A percentile compares a stretch with the other conserved stretches of the same genome.
phyloP scores from a whole-genome alignment of 2,797 vertebrate species.

The Menidia menidia region DNA sequence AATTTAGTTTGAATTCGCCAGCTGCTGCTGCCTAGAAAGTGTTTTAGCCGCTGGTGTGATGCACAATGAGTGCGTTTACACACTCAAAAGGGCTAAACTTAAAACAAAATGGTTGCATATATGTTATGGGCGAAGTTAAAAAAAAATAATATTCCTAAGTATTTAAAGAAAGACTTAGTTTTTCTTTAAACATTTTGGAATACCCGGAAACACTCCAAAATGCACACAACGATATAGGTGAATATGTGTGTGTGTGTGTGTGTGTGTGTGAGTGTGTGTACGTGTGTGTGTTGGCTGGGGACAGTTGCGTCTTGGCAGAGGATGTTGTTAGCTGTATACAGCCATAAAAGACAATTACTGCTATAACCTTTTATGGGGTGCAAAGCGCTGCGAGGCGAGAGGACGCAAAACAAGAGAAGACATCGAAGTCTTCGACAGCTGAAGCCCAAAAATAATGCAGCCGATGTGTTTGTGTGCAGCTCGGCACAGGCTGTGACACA shows the following conservation, averaged over 20 bases:
- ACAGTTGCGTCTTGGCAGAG: constrained; percentile 83
- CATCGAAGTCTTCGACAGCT: constrained; percentile 71
- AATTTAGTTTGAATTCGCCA: neutral
- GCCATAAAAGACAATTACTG: constrained; percentile 97
- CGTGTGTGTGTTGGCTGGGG: constrained; percentile 53
- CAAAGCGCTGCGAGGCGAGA: constrained; percentile 89
- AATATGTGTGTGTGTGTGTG: constrained; percentile 18
- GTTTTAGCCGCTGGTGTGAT: neutral
- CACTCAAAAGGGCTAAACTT: too few relatives aligned
- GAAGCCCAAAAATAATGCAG: constrained; percentile 72
- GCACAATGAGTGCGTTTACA: too few relatives aligned
- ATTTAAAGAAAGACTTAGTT: neutral
- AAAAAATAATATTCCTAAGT: too few relatives aligned
- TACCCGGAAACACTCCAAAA: neutral
- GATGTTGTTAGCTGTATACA: constrained; percentile 86
- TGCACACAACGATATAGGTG: neutral
- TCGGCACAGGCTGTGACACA: constrained; percentile 48
- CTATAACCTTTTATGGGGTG: constrained; percentile 97
- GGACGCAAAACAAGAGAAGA: constrained; percentile 79
- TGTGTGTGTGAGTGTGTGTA: constrained; percentile 4
- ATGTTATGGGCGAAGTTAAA: too few relatives aligned
- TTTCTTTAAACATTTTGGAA: neutral
- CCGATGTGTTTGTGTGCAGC: constrained; percentile 30
- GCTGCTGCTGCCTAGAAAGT: neutral
- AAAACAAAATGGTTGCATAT: too few relatives aligned